Conservation (phyloP, 2,797 vertebrate species). For the Oreonectes daqikongensis region DNA sequence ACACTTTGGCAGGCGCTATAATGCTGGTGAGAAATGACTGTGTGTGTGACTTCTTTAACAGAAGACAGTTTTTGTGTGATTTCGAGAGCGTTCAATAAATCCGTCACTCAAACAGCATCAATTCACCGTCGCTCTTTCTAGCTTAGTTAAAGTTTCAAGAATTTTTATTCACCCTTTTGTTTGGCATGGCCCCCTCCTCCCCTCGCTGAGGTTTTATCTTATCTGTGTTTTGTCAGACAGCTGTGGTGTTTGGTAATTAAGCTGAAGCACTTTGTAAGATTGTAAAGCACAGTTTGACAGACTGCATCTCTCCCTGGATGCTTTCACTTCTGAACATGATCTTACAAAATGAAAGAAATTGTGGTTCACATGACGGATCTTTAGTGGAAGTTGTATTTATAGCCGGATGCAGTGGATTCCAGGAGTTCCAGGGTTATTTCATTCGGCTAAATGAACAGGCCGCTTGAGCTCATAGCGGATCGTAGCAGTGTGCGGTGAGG, state of each 20-base stretch:
- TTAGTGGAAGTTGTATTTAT: background rate
- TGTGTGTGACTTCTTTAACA: slow-evolving; percentile 9
- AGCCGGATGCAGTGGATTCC: background rate
- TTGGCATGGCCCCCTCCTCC: background rate
- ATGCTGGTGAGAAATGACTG: slow-evolving; percentile 5
- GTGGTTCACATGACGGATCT: slow-evolving; percentile 8
- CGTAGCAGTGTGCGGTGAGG: background rate
- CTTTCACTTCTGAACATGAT: slow-evolving; percentile 25
- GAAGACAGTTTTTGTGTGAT: background rate
- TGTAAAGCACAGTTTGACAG: background rate
- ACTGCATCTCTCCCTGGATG: slow-evolving; percentile 15
- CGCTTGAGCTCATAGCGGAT: background rate
- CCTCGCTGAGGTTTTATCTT: background rate
- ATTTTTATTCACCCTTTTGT: background rate
- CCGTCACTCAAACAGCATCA: slow-evolving; percentile 1
- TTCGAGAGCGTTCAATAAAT: slow-evolving; percentile 13
- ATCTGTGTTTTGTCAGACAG: slow-evolving; percentile 28
- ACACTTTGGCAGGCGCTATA: slow-evolving; percentile 15
- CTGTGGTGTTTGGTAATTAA: slow-evolving; percentile 26
- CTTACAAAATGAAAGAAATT: background rate
- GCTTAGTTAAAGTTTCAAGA: background rate
- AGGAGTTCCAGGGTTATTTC: slow-evolving; percentile 9
- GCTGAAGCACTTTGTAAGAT: slow-evolving; percentile 9
- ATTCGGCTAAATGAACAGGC: background rate
- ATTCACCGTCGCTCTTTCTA: background rate